Base-by-base conservation (phyloP, 2,797 vertebrate species). In the Aselliscus stoliczkanus region DNA sequence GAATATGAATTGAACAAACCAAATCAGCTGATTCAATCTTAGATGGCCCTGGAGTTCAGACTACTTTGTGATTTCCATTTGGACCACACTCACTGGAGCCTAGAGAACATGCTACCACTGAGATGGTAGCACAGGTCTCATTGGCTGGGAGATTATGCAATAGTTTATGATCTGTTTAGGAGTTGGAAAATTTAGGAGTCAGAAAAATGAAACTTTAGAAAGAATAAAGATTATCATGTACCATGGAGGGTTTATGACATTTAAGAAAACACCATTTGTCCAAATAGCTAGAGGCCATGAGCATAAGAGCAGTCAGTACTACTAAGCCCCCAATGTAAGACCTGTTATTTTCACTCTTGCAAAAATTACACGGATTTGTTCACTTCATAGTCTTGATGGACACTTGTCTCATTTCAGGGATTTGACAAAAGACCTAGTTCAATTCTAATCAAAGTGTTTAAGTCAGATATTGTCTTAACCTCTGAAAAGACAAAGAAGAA, bases 391-490 rank as follows among this genome's bases (percentile, higher is more conserved):
- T 64, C 7, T 11, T 86, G 25, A 89, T 34, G 18, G 84, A 88
- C 70, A 85, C 0, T 25, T 92, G 29, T 10, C 15, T 90, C 5
- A 58, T 67, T 81, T 64, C 2, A 52, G 18, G 11, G 84, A 88
- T 92, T 14, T 88, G 18, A 31, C 52, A 87, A 91, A 58, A 39
- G 60, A 83, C 1, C 3, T 23, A 29, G 39, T 27, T 89, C 44
- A 80, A 44, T 27, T 89, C 39, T 12, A 77, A 89, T 70, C 34
- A 91, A 91, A 92, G 88, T 84, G 87, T 84, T 94, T 72, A 94
- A 72, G 7, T 76, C n/a, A 92, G 50, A 37, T 93, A 65, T 23
- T 58, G 4, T 29, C 8, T 34, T 75, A 89, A 93, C 60, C 17
- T 52, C 2, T 58, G 4, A 89, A 83, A 25, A 80, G 2, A 81